phyloP scores from a whole-genome alignment of 2,797 vertebrate species.

The Rhincodon typus region DNA sequence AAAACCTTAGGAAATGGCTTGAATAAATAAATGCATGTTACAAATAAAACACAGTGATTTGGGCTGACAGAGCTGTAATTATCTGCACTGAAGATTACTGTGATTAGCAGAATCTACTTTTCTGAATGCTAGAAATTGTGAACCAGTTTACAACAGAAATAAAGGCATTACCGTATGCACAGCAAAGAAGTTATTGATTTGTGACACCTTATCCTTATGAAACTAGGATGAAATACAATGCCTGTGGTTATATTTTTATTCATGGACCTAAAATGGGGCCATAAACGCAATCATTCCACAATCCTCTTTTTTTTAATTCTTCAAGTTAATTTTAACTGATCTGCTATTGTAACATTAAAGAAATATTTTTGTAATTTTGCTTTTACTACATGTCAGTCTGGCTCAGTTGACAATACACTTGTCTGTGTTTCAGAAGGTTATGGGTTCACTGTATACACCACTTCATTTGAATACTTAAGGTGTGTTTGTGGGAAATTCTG shows the following conservation, averaged over 20 bases:
- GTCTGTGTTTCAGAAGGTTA: not conserved
- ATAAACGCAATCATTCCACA: not conserved
- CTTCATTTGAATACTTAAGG: not conserved
- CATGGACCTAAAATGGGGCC: not conserved
- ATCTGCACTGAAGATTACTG: not conserved
- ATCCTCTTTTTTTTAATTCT: not conserved
- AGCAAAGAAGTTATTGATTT: conserved; percentile 24
- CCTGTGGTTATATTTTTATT: not conserved
- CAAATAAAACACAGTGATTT: not conserved
- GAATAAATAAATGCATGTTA: conserved; percentile 15
- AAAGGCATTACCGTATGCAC: not conserved
- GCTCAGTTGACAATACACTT: not conserved
- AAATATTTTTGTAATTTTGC: not conserved
- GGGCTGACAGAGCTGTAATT: not conserved
- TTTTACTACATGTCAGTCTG: not conserved
- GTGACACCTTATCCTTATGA: not conserved
- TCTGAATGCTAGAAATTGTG: not conserved
- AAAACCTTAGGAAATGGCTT: conserved; percentile 4
- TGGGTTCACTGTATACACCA: not conserved
- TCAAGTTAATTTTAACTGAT: not conserved
- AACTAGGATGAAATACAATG: not conserved
- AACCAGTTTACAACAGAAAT: conserved; percentile 20
- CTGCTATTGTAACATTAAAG: too few relatives aligned
- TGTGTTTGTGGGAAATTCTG: not conserved
- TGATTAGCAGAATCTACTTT: conserved; percentile 19